Percentiles rank a stretch among this genome's conserved stretches.
Evolutionary conservation across 2,888 invertebrate genomes (phyloP).

Genomic region (Leucania comma): DNA sequence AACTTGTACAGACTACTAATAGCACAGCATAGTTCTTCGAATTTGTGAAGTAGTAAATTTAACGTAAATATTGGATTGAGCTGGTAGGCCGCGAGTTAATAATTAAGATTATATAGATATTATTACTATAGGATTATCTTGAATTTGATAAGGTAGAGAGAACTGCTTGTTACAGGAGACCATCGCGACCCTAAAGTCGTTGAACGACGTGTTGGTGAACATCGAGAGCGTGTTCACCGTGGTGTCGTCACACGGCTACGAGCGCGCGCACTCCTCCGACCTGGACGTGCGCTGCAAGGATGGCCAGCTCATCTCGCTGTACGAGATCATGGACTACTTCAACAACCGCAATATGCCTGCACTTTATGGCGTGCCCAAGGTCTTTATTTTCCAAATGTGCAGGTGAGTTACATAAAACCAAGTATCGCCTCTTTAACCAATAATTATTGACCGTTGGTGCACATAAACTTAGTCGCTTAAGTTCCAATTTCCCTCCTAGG

Average conservation of each 20-base stretch:
- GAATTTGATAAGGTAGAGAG: too few species aligned
- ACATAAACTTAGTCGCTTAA: neutral
- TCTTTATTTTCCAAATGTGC: constrained; percentile 94
- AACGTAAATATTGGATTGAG: too few species aligned
- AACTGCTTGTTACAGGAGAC: constrained; percentile 73
- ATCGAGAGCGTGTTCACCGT: constrained; percentile 92
- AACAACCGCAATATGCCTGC: constrained; percentile 88
- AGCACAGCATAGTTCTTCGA: too few species aligned
- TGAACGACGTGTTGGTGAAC: constrained; percentile 77
- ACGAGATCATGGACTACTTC: constrained; percentile 91
- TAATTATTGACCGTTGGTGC: too few species aligned
- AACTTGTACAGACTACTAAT: too few species aligned
- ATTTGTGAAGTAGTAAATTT: too few species aligned
- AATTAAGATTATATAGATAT: too few species aligned
- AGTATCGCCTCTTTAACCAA: neutral
- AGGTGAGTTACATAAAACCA: constrained; percentile 78
- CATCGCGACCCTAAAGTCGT: constrained; percentile 81
- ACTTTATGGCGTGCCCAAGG: constrained; percentile 92
- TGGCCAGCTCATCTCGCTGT: constrained; percentile 86
- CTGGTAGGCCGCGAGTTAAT: too few species aligned
- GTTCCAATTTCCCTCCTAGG: neutral
- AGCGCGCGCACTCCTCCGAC: constrained; percentile 82
- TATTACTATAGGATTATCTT: too few species aligned
- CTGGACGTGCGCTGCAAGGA: constrained; percentile 91
- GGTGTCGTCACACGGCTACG: constrained; percentile 93